These are phyloP conservation scores for Campylomormyrus tamandua DNA, from an alignment of 2,113 vertebrate genomes.

Conservation along the genomic window DNA sequence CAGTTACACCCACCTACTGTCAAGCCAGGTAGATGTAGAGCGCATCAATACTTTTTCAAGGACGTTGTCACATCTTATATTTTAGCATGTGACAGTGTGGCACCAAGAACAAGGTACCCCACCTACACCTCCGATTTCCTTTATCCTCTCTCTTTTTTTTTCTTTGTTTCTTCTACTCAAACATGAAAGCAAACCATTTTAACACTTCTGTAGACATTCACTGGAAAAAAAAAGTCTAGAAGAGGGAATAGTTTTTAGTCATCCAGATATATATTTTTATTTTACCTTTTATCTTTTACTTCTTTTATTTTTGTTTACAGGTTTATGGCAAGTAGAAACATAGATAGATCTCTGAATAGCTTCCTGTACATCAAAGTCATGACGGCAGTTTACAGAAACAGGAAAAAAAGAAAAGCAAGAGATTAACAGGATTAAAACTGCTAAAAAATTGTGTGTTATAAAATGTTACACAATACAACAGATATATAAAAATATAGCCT, in stretches of 20 bases:
- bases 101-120: background rate
- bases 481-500: background rate
- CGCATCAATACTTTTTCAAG: background rate
- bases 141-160: background rate
- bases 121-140: background rate
- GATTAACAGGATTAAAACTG: background rate
- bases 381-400: background rate
- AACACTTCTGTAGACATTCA: background rate
- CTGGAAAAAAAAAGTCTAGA: background rate
- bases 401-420: background rate
- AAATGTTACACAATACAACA: background rate
- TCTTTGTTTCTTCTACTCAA: background rate
- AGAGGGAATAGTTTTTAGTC: background rate
- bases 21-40: background rate
- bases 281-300: background rate
- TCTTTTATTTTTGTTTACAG: background rate
- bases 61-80: background rate
- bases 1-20: background rate
- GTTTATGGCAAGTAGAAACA: background rate
- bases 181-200: background rate
- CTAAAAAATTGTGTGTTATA: background rate
- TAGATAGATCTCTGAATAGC: background rate
- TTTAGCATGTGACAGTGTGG: background rate
- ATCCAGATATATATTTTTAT: background rate
- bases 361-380: background rate